phyloP scores from a whole-genome alignment of 2,113 vertebrate species.

The Hydrochoerus hydrochaeris region DNA sequence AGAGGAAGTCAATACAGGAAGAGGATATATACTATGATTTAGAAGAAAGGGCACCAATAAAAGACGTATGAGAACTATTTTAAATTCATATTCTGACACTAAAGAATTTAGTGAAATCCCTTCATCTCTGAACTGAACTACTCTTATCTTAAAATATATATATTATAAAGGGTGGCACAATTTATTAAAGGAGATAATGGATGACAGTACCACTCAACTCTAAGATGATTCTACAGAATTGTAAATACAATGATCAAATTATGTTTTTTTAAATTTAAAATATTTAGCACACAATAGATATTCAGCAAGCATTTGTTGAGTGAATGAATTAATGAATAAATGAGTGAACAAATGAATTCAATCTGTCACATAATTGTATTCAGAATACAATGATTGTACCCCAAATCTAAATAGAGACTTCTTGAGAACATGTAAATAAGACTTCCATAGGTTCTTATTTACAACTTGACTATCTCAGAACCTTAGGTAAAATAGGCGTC shows the following conservation, averaged over 20 bases:
- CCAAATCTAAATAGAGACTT: constrained; percentile 20
- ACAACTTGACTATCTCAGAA: background rate
- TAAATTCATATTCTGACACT: background rate
- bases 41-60: background rate
- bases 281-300: background rate
- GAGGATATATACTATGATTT: background rate
- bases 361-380: background rate
- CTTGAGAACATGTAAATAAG: constrained; percentile 5
- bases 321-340: background rate
- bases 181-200: background rate
- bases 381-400: background rate
- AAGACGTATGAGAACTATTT: background rate
- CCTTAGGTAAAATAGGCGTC: constrained; percentile 2
- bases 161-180: background rate
- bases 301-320: constrained; percentile 2
- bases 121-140: background rate
- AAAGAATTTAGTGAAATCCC: background rate
- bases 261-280: background rate
- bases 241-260: background rate
- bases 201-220: background rate
- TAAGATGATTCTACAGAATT: background rate
- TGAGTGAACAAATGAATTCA: constrained; percentile 17
- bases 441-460: constrained; percentile 8
- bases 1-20: background rate
- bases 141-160: constrained; percentile 30